Evolutionary conservation across 2,113 vertebrate species (phyloP), one percentile per base, ranked within the genome.

Genomic region (Plectropomus leopardus): DNA sequence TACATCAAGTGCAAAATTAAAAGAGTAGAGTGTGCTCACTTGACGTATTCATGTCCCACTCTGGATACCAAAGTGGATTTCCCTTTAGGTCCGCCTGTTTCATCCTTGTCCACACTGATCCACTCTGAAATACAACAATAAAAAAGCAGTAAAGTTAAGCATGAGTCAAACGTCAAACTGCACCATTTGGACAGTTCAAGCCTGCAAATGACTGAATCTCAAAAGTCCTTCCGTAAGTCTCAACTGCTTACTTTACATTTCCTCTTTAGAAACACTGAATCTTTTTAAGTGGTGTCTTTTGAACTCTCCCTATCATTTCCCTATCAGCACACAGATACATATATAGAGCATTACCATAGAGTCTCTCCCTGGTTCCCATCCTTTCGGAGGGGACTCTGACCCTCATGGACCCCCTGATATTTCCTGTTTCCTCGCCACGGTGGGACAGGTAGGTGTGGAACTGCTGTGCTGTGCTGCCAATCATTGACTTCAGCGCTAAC

Each of bases 41-140:
- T 96, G 59, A 94, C 85, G 58, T 95, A 94, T 53, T 99, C 97
- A 54, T 96, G 96, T 59, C 91, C 94, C n/a, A 84, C 66, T 86
- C 96, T 94, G 24, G 95, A 87, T 7, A 92, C 85, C 26, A 94
- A 84, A 0, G 92, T 93, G 17, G 82, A 89, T 92, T 96, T 97
- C 88, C 95, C 96, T 91, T 97, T 98, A 13, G 94, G 89, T 1
- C 96, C 94, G 1, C 96, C 96, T 0, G 94, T 95, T 85, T 99
- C 98, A 0, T 99, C 98, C 72, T 98, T 98, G 85, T 99, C 98
- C 6, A 99, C 82, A 61, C 98, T 98, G 93, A 99, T 99, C 98
- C 98, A 99, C 84, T 99, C 98, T 99, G 93, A 15, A 88, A 88
- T 11, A 72, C 19, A 73, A 72, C 16, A 42, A 42, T 1, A 80